Evolutionary conservation across 1,140 invertebrate species (phyloP).

Genomic region (fruit fly (Drosophila melanogaster)): Release_6_plus_ISO1_MT NC_004354.4:16931501-16932000

Average conservation of each 20-base stretch:
- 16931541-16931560: slow-evolving; percentile 1
- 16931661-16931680: neutral
- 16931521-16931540: slow-evolving; percentile 4
- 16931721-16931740: slow-evolving; percentile 1
- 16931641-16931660: neutral
- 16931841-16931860: no score
- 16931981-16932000: slow-evolving; percentile 13
- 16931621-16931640: slow-evolving; percentile 6
- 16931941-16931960: neutral
- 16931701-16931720: neutral
- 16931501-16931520: slow-evolving; percentile 28
- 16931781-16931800: no score
- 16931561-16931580: slow-evolving; percentile 21
- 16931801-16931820: no score
- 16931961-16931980: neutral
- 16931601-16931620: neutral
- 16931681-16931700: slow-evolving; percentile 2
- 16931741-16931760: neutral
- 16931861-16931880: no score
- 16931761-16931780: neutral
- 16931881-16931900: neutral
- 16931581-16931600: slow-evolving; percentile 12
- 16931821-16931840: no score
- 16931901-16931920: slow-evolving; percentile 11
- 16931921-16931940: neutral